A percentile compares a stretch with the other conserved stretches of the same genome.
Evolutionary conservation across 2,113 vertebrate genomes (phyloP).

Genomic region (Caretta caretta): DNA sequence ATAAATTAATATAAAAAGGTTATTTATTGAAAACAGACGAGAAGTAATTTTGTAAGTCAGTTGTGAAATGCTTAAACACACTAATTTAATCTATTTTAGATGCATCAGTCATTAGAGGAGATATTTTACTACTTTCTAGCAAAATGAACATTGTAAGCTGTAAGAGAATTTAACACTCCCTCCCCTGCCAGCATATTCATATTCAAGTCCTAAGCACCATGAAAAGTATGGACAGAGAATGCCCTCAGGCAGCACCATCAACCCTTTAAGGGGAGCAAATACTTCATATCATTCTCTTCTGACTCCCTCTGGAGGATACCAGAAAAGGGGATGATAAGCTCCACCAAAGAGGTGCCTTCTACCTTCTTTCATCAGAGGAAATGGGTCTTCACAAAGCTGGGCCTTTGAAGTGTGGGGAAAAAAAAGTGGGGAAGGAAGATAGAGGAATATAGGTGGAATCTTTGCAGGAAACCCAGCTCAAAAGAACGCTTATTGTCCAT

Average conservation of each 20-base stretch:
- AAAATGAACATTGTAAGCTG: not conserved
- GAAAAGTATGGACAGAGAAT: not conserved
- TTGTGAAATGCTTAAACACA: conserved; percentile 71
- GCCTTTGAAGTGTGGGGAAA: not conserved
- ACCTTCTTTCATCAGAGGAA: not conserved
- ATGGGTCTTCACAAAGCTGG: not conserved
- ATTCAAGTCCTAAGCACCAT: not conserved
- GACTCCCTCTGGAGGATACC: not conserved
- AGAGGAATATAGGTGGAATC: not conserved
- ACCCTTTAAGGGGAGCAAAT: not conserved
- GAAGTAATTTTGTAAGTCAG: conserved; percentile 72
- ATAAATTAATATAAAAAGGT: conserved; percentile 73
- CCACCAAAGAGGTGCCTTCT: not conserved
- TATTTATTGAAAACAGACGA: conserved; percentile 69
- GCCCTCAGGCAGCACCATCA: not conserved
- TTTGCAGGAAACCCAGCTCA: not conserved
- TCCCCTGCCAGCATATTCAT: not conserved
- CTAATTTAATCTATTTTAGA: conserved; percentile 62
- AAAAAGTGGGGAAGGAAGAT: not conserved
- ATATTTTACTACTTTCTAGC: conserved; percentile 43
- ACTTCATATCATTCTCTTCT: not conserved
- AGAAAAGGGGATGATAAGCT: not conserved
- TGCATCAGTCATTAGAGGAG: conserved; percentile 54
- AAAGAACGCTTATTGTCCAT: not conserved
- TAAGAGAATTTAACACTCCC: not conserved